Conservation (phyloP, 2,888 invertebrate genomes). For the Orthosia cruda region DNA sequence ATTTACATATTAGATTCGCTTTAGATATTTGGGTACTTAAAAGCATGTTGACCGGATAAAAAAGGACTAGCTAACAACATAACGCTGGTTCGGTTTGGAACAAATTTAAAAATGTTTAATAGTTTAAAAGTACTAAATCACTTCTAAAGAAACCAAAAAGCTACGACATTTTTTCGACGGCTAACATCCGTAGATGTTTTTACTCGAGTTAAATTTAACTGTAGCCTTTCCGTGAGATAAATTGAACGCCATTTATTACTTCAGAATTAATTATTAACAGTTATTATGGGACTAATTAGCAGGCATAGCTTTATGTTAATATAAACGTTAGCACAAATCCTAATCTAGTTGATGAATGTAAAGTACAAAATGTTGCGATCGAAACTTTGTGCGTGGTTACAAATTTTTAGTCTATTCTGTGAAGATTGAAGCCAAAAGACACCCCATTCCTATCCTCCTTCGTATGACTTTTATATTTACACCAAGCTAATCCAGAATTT, state of each 20-base stretch:
- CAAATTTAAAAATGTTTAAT: slow-evolving; percentile 13
- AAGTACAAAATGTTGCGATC: slow-evolving; percentile 19
- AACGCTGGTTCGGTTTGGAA: not conserved
- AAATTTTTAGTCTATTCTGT: not conserved
- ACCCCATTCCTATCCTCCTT: not conserved
- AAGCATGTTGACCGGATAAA: slow-evolving; percentile 14
- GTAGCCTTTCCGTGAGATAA: slow-evolving; percentile 39
- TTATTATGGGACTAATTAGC: slow-evolving; percentile 59
- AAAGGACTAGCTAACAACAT: not conserved
- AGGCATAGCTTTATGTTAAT: slow-evolving; percentile 47
- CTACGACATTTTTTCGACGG: slow-evolving; percentile 15
- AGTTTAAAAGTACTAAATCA: slow-evolving; percentile 32
- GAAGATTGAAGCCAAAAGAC: not conserved
- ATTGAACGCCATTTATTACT: slow-evolving; percentile 50
- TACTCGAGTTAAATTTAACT: slow-evolving; percentile 38
- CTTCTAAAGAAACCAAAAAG: slow-evolving; percentile 33
- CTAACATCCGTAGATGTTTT: slow-evolving; percentile 31
- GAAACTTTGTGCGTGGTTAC: not conserved
- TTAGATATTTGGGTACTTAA: slow-evolving; percentile 21
- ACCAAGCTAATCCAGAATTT: not conserved
- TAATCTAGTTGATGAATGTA: slow-evolving; percentile 54
- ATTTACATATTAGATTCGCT: slow-evolving; percentile 25
- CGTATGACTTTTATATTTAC: too few species aligned
- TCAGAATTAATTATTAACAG: slow-evolving; percentile 57
- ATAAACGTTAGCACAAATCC: slow-evolving; percentile 50